Evolutionary conservation across 2,888 invertebrate species (phyloP).

Genomic region (Agrilus mali): DNA sequence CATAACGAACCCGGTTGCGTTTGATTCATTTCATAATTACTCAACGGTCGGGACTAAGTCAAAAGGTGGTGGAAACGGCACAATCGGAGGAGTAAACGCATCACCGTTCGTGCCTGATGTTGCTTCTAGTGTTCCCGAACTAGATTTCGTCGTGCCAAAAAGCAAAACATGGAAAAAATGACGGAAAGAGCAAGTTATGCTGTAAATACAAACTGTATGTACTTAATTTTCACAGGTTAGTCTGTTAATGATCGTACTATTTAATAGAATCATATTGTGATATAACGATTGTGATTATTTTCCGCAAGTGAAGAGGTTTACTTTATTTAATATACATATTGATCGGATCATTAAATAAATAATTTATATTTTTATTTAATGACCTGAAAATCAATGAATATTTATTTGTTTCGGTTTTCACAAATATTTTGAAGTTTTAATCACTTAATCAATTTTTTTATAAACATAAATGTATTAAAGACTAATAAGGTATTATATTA

Average conservation of each 20-base stretch:
- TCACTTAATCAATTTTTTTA: too few species aligned
- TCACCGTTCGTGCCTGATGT: background rate
- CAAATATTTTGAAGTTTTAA: too few species aligned
- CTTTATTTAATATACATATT: background rate
- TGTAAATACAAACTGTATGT: constrained; percentile 17
- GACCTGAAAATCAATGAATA: too few species aligned
- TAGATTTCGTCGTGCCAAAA: constrained; percentile 40
- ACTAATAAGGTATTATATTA: too few species aligned
- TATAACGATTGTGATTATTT: background rate
- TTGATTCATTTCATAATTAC: constrained; percentile 15
- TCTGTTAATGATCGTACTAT: background rate
- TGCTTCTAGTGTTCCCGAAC: constrained; percentile 36
- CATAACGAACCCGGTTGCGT: constrained; percentile 28
- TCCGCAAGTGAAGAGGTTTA: background rate
- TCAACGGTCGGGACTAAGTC: constrained; percentile 2
- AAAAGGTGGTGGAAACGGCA: background rate
- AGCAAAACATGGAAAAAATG: constrained; percentile 30
- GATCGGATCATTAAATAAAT: too few species aligned
- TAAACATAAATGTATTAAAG: too few species aligned
- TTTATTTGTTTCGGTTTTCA: too few species aligned
- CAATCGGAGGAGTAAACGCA: background rate
- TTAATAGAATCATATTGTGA: constrained; percentile 3
- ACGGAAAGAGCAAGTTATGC: constrained; percentile 33
- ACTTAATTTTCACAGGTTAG: too few species aligned
- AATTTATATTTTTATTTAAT: too few species aligned